phyloP scores from a whole-genome alignment of 2,113 vertebrate genomes.

The Dryoscopus gambensis region DNA sequence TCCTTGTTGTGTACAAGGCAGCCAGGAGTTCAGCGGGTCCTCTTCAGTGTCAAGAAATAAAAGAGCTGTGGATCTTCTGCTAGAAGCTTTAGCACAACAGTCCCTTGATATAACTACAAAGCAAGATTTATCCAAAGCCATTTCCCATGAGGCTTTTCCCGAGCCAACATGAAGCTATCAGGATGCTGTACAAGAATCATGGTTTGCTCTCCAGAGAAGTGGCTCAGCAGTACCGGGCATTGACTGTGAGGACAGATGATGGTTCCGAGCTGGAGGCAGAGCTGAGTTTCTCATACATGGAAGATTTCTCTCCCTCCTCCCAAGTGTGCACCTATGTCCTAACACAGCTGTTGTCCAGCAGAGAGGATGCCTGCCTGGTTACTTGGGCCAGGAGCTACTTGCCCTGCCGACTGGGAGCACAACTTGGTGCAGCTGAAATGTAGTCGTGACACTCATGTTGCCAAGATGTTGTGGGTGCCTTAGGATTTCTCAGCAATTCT shows the following conservation, averaged over 20 bases:
- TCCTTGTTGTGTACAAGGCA: background rate
- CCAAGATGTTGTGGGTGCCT: background rate
- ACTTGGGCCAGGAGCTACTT: background rate
- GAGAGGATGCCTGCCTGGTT: background rate
- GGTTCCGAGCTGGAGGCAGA: constrained; percentile 8
- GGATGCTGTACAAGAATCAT: background rate
- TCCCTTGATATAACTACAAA: background rate
- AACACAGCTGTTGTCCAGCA: background rate
- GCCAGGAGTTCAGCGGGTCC: background rate
- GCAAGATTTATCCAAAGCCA: background rate
- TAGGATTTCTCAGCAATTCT: background rate
- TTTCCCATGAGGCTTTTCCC: background rate
- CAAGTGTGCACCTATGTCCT: background rate
- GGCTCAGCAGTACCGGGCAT: background rate
- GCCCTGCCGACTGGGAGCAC: background rate
- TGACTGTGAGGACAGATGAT: background rate
- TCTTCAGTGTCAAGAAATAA: background rate
- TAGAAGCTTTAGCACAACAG: background rate
- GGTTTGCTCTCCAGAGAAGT: background rate
- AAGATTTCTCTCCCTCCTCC: background rate
- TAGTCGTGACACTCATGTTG: background rate
- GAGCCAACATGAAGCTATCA: background rate
- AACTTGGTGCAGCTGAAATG: background rate
- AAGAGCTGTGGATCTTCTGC: constrained; percentile 6
- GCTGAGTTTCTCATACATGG: background rate